phyloP scores from a whole-genome alignment of 2,113 vertebrate genomes.

The Chiloscyllium plagiosum region DNA sequence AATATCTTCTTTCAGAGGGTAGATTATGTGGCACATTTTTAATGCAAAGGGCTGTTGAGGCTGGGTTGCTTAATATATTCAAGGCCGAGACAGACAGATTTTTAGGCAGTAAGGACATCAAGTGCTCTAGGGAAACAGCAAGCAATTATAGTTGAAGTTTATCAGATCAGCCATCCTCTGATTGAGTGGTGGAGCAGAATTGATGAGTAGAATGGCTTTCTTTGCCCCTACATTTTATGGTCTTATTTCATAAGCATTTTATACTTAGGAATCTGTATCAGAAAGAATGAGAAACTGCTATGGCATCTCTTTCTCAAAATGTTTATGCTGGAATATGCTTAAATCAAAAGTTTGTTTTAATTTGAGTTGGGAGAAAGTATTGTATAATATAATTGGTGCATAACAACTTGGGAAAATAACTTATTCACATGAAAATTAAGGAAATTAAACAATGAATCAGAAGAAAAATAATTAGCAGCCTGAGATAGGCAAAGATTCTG shows the following conservation, averaged over 20 bases:
- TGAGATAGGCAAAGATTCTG: not conserved
- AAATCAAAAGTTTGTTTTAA: not conserved
- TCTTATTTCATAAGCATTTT: not conserved
- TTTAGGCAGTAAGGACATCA: too few relatives aligned
- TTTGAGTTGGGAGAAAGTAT: not conserved
- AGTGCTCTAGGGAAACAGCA: too few relatives aligned
- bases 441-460: not conserved
- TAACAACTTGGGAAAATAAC: not conserved
- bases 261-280: not conserved
- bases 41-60: too few relatives aligned
- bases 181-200: too few relatives aligned
- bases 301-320: not conserved
- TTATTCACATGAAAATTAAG: not conserved
- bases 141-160: too few relatives aligned
- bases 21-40: too few relatives aligned
- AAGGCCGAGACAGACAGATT: too few relatives aligned
- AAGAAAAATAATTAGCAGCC: not conserved
- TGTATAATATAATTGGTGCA: not conserved
- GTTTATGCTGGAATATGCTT: not conserved
- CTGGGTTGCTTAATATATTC: too few relatives aligned
- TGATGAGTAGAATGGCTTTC: too few relatives aligned
- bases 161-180: too few relatives aligned
- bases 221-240: too few relatives aligned
- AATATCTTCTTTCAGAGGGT: too few relatives aligned
- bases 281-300: not conserved